Evolutionary conservation across 2,888 invertebrate genomes (phyloP).

Genomic region (Scaptomyza caliginosa): DNA sequence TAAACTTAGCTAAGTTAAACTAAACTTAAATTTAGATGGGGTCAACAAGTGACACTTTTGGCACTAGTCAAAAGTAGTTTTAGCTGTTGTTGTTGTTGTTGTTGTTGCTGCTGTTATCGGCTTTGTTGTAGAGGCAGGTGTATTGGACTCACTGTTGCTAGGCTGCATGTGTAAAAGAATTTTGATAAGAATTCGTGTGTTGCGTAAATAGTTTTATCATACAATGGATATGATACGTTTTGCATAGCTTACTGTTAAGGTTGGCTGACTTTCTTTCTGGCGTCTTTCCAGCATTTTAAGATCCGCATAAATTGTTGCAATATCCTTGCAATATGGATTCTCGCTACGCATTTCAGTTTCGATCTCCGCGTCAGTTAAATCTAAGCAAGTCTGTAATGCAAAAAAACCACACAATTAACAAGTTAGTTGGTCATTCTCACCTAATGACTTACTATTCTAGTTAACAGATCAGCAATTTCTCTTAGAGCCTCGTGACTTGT

Average conservation of each 20-base stretch:
- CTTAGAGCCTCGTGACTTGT: constrained; percentile 53
- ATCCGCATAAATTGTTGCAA: constrained; percentile 45
- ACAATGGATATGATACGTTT: background rate
- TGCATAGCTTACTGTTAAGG: constrained; percentile 19
- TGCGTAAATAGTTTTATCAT: background rate
- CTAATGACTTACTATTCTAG: constrained; percentile 62
- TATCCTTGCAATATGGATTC: constrained; percentile 72
- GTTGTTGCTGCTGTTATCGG: constrained; percentile 26
- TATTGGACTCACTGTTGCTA: constrained; percentile 39
- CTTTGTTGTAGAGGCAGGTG: constrained; percentile 25
- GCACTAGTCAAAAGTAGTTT: constrained; percentile 17
- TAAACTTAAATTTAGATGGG: constrained; percentile 37
- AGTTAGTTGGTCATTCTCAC: background rate
- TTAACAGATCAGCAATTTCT: constrained; percentile 69
- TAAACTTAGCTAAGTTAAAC: constrained; percentile 34
- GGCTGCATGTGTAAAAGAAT: constrained; percentile 42
- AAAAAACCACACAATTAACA: background rate
- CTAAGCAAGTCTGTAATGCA: constrained; percentile 37
- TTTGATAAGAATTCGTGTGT: constrained; percentile 25
- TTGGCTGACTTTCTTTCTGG: background rate
- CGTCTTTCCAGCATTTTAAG: constrained; percentile 1
- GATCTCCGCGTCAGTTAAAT: constrained; percentile 64
- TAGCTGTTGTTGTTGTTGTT: constrained; percentile 20
- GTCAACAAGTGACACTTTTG: constrained; percentile 35
- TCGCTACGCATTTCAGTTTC: constrained; percentile 21